Conservation (phyloP, 2,113 vertebrate species). For the Turdus rufiventris region DNA sequence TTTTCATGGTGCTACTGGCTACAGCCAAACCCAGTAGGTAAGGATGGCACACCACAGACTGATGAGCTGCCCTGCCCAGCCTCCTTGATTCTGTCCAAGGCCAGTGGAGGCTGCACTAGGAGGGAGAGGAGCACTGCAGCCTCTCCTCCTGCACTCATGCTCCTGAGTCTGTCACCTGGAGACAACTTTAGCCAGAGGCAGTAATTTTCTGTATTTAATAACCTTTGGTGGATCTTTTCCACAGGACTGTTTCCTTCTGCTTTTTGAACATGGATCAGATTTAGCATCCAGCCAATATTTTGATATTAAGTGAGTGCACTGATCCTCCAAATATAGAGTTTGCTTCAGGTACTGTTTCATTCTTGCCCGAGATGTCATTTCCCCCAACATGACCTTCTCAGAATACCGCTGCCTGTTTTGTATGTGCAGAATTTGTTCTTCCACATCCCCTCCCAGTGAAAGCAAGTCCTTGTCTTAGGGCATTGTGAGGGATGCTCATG, state of each 20-base stretch:
- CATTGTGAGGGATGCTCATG: neutral
- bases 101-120: rapidly evolving
- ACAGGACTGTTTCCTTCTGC: neutral
- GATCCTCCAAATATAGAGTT: neutral
- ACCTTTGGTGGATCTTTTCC: neutral
- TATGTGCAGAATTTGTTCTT: neutral
- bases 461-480: neutral
- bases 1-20: neutral
- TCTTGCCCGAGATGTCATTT: neutral
- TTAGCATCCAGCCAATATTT: constrained; percentile 6
- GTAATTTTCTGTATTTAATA: neutral
- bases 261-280: neutral
- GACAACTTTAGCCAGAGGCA: neutral
- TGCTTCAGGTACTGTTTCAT: constrained; percentile 20
- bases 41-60: neutral
- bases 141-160: neutral
- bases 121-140: neutral
- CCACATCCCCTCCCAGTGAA: neutral
- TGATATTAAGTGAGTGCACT: neutral
- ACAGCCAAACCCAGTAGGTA: rapidly evolving
- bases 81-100: neutral
- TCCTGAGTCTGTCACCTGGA: neutral
- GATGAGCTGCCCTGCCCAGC: neutral
- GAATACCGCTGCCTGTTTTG: neutral
- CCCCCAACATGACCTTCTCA: neutral